Conservation (phyloP, 2,888 invertebrate genomes). For the Heliconius aoede region DNA sequence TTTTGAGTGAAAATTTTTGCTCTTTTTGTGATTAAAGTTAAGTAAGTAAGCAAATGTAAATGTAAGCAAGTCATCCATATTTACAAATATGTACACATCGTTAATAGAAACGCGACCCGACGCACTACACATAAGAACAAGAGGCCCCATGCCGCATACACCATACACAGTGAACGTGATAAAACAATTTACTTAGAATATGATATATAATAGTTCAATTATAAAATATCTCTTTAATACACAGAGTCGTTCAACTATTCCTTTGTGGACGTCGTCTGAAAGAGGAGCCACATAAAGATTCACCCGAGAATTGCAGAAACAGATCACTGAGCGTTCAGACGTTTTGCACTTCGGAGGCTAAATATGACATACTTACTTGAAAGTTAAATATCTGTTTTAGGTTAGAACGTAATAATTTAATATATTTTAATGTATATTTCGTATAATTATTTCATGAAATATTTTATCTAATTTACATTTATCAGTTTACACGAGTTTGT, state of each 20-base stretch:
- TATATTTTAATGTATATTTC: background rate
- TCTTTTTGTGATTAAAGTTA: background rate
- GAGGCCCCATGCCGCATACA: no score
- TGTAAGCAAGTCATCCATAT: background rate
- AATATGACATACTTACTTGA: conserved; percentile 4
- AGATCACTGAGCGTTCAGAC: conserved; percentile 1
- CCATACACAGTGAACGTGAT: no score
- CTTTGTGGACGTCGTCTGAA: background rate
- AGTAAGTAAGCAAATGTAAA: background rate
- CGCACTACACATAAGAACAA: no score
- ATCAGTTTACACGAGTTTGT: background rate
- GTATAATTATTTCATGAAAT: background rate
- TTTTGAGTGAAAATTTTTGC: background rate
- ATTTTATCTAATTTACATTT: conserved; percentile 11
- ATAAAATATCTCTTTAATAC: background rate
- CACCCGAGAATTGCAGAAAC: background rate
- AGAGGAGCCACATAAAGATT: background rate
- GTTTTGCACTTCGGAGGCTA: background rate
- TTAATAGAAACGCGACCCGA: no score
- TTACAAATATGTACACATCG: background rate
- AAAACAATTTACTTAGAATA: no score
- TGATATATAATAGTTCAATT: background rate
- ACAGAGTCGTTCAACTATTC: background rate
- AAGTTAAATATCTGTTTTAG: no score
- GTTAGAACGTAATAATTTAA: no score